Base-by-base conservation (phyloP, 2,113 vertebrate species). In the Alosa alosa region DNA sequence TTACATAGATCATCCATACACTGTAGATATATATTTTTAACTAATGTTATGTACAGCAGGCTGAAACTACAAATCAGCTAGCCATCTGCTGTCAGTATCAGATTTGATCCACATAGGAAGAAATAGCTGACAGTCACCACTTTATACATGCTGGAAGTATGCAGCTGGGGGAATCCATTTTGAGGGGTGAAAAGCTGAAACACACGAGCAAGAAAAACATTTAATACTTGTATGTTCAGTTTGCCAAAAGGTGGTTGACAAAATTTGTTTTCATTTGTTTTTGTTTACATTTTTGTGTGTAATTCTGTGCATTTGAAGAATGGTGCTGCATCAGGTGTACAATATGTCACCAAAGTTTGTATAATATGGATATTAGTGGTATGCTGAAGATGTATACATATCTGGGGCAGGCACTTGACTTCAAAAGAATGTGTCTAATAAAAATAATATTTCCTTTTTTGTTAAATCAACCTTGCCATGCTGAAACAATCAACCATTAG, bases 401-500 rank as follows among this genome's bases (percentile, higher is more conserved):
- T 78, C 55, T 78, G 10, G 31, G 11, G 11, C 13, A 15, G 72
- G 36, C 72, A 78, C 31, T 78, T 39, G 15, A 15, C 72, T 39
- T 15, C 72, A 78, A 15, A 36, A 78, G 31, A 36, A 15, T 17
- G 68, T 75, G 72, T 75, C 8, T 64, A 20, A 64, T 13, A 11
- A 72, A 36, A 31, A n/a, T 31, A 6, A 11, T 31, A 72, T 31
- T 10, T 9, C 9, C 11, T 5, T 15, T 52, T 52, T 60, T 20
- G 55, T 20, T 49, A 25, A 22, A 20, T 13, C 18, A n/a, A 64
- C 13, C 0, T 78, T 90, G 84, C 85, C 84, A 85, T 9, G 90
- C 92, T 93, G 89, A 86, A 93, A 93, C 91, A 93, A 93, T 94
- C 92, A 91, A 84, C 44, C 88, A 49, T 81, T 82, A 31, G 20